phyloP scores from a whole-genome alignment of 2,888 invertebrate genomes.

The Scaeva pyrastri region DNA sequence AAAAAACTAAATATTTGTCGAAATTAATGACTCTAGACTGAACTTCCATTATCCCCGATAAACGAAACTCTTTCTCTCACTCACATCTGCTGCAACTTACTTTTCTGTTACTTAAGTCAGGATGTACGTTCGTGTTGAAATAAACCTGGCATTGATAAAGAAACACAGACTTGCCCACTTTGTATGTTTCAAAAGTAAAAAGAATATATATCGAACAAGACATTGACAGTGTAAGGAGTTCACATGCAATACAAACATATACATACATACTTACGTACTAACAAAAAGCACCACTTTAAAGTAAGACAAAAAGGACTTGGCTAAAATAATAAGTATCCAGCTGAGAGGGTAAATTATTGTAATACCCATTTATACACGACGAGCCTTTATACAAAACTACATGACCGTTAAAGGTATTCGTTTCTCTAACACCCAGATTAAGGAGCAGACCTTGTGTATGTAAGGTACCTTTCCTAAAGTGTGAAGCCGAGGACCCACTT shows the following conservation, averaged over 20 bases:
- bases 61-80: constrained; percentile 43
- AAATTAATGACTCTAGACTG: constrained; percentile 66
- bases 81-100: constrained; percentile 25
- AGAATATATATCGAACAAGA: neutral
- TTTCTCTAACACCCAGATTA: constrained; percentile 10
- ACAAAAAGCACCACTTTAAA: constrained; percentile 73
- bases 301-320: constrained; percentile 68
- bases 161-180: constrained; percentile 45
- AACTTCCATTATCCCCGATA: constrained; percentile 56
- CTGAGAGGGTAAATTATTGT: constrained; percentile 72
- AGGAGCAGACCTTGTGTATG: neutral
- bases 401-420: constrained; percentile 58
- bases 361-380: constrained; percentile 67
- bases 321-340: constrained; percentile 63
- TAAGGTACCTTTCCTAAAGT: constrained; percentile 58
- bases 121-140: constrained; percentile 47
- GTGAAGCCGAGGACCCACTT: constrained; percentile 68
- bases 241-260: too few relatives aligned
- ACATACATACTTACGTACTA: too few relatives aligned
- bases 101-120: constrained; percentile 57
- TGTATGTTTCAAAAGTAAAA: constrained; percentile 20
- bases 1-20: constrained; percentile 64
- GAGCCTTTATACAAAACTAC: constrained; percentile 24
- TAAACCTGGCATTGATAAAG: constrained; percentile 65
- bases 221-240: constrained; percentile 30